Base-by-base conservation (phyloP, 2,113 vertebrate genomes). In the Stomatorhinus ivindoensis region DNA sequence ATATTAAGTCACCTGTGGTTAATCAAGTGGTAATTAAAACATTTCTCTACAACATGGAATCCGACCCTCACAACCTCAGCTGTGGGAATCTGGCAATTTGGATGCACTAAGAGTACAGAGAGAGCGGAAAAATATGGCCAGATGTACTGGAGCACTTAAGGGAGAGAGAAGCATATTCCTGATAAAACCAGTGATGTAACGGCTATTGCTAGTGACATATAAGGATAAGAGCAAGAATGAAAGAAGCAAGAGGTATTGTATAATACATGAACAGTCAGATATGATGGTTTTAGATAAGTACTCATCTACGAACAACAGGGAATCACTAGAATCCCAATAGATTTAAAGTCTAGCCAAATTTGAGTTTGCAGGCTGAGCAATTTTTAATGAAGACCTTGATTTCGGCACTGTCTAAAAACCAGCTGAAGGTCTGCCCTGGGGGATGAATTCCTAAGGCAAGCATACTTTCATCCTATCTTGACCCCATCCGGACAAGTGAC, bases 331-430 rank as follows among this genome's bases (percentile, higher is more conserved):
- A 92, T 88, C 89, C 89, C 89, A 50, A 87, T 88, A 65, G 21
- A 82, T 31, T 86, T 82, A 87, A 90, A 93, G 93, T 94, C 89
- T 94, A 93, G 93, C 92, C 92, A 92, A 93, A 87, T 90, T 89
- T 86, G 89, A 91, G 93, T 92, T 93, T 94, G 92, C 93, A 92
- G 87, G 61, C 9, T 69, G 61, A 91, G 89, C 88, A 65, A 89
- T 87, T 91, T 92, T 92, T 93, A 91, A 93, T 94, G 90, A 89
- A 82, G 90, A 90, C 19, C 87, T 92, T 27, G 86, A 35, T 93
- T 94, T 93, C 93, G 92, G 93, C 65, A 89, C 89, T 89, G 91
- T 92, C 88, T 92, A 91, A 94, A 93, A 93, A 93, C 94, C 94
- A 92, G 93, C 92, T 88, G 65, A 88, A 87, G 65, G 88, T 89